Base-by-base conservation (phyloP, 2,888 invertebrate genomes). In the Ceramica pisi region DNA sequence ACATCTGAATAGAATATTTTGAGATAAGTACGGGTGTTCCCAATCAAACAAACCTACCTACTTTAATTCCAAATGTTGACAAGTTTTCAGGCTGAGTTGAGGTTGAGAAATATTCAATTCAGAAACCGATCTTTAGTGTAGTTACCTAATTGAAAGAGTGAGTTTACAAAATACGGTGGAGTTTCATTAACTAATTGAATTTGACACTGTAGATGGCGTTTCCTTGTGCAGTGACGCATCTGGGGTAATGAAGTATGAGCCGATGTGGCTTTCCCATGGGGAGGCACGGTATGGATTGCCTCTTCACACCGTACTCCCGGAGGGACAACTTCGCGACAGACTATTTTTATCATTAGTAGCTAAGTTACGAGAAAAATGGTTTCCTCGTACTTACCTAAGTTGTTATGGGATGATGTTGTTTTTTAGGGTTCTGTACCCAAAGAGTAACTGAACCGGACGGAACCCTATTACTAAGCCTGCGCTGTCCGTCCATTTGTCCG, bases 171-270 rank as follows among this genome's bases (percentile, higher is more conserved):
- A 10, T 38, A 38, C 1, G 7, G 46, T 16, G 14, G 19, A 46
- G 19, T 46, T 19, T 46, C 8, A 46, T 46, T 19, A 46, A 19
- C 46, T 46, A 46, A 16, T 19, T 46, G 19, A 46, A 8, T 46
- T 46, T 46, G 16, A 14, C 9, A 9, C 48, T 21, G n/a, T 19
- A 48, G 10, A n/a, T 48, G 4, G 9, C 48, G 12, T 48, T 31
- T 48, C 75, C 68, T 62, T 67, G 70, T 70, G 68, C 68, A 75
- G 66, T 72, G 84, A 82, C 82, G 84, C 86, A 90, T 90, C 89
- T 89, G 70, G 89, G 90, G 81, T 90, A 92, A 92, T 92, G 87
- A 91, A 87, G 81, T 81, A 66, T 87, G 89, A 89, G 73, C 73
- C 60, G 71, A 67, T 59, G 56, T n/a, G 55, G 23, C 61, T 65